phyloP scores from a whole-genome alignment of 2,113 vertebrate genomes.

The Bubo blakistoni region DNA sequence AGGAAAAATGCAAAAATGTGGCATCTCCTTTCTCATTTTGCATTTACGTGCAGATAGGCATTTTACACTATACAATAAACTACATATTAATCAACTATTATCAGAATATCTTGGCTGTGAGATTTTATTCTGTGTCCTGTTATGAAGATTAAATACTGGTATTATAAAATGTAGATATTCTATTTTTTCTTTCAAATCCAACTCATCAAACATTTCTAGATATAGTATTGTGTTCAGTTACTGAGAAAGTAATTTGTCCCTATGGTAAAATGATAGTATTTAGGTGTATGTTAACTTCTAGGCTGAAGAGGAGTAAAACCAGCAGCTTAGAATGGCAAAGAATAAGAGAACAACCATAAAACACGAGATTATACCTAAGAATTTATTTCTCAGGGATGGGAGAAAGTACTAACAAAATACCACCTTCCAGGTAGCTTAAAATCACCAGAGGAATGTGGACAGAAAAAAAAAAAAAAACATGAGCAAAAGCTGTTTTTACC shows the following conservation, averaged over 20 bases:
- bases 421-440: neutral
- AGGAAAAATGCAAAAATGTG: neutral
- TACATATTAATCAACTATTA: neutral
- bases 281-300: neutral
- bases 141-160: neutral
- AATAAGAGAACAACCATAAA: neutral
- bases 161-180: neutral
- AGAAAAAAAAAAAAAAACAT: neutral
- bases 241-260: neutral
- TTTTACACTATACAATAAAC: neutral
- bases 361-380: neutral
- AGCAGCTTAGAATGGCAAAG: neutral
- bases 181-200: neutral
- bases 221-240: neutral
- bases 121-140: neutral
- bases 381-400: neutral
- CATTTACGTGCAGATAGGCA: neutral
- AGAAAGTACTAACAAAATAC: neutral
- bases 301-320: neutral
- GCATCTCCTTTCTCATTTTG: neutral
- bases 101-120: neutral
- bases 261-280: neutral
- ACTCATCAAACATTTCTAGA: neutral
- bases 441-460: neutral
- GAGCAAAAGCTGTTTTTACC: neutral